These are phyloP conservation scores for Sebastes baramenuke DNA, from an alignment of 2,797 vertebrate genomes.

Conservation along the genomic window DNA sequence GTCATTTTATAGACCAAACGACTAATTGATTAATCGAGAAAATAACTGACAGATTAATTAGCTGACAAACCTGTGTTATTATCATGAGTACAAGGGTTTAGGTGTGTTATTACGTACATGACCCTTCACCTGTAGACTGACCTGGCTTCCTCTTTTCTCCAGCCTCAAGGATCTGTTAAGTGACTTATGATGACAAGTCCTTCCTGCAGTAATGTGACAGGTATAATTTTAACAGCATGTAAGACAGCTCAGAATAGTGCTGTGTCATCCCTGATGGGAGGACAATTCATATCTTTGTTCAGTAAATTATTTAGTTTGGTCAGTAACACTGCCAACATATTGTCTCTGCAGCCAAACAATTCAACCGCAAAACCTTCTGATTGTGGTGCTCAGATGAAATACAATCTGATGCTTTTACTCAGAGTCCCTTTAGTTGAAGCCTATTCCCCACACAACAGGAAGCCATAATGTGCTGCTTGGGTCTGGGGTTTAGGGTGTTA, in stretches of 20 bases:
- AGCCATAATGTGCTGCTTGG: constrained; percentile 70
- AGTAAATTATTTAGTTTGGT: constrained; percentile 17
- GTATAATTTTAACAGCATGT: not conserved
- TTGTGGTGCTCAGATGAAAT: constrained; percentile 39
- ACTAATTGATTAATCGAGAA: too few relatives aligned
- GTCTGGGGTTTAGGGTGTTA: constrained; percentile 82
- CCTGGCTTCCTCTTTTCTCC: not conserved
- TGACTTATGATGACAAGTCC: constrained; percentile 21
- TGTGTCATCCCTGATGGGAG: not conserved
- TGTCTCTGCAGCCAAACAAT: constrained; percentile 38
- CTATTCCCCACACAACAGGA: constrained; percentile 61
- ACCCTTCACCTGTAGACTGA: constrained; percentile 2
- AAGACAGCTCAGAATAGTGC: not conserved
- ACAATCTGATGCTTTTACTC: constrained; percentile 11
- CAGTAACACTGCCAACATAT: constrained; percentile 15
- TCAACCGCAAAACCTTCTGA: constrained; percentile 20
- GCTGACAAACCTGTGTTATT: not conserved
- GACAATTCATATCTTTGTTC: not conserved
- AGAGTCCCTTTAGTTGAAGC: constrained; percentile 11
- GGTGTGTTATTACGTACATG: not conserved
- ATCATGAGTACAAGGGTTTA: not conserved
- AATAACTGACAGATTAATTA: too few relatives aligned
- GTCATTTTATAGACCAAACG: too few relatives aligned
- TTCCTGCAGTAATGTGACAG: constrained; percentile 28
- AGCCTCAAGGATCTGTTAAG: constrained; percentile 11